Conservation (phyloP, 1,140 invertebrate genomes). For the Drosophila ogumai region DNA sequence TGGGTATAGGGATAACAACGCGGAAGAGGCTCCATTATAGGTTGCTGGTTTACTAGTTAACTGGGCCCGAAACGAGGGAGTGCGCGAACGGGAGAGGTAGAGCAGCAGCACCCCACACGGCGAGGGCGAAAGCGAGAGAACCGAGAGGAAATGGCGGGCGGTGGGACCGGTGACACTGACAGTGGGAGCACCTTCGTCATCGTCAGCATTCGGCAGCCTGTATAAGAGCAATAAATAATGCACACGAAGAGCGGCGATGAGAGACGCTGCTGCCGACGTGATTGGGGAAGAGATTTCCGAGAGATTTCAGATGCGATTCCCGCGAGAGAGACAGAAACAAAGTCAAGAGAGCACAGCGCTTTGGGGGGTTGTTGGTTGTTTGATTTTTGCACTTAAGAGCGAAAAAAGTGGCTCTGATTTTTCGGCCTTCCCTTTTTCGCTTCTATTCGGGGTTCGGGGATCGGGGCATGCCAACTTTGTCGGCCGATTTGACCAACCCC, state of each 20-base stretch:
- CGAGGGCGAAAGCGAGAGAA: conserved; percentile 9
- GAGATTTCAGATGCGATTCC: not conserved
- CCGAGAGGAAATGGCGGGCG: conserved; percentile 3
- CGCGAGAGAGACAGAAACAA: conserved; percentile 4
- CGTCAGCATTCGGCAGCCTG: conserved; percentile 51
- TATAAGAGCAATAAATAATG: conserved; percentile 66
- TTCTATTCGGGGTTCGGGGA: not conserved
- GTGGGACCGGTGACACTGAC: conserved; percentile 51
- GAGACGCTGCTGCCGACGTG: not conserved
- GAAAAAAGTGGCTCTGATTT: conserved; percentile 73
- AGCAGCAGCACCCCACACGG: not conserved
- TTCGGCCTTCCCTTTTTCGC: conserved; percentile 14
- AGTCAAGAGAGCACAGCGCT: conserved; percentile 15
- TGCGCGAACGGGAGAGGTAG: conserved; percentile 13
- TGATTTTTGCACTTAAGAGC: conserved; percentile 80
- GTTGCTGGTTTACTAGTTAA: conserved; percentile 70
- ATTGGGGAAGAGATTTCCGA: conserved; percentile 28
- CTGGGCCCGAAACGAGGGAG: conserved; percentile 47
- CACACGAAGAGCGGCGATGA: conserved; percentile 48
- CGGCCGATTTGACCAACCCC: conserved; percentile 30
- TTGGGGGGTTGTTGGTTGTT: conserved; percentile 49
- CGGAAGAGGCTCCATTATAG: conserved; percentile 70
- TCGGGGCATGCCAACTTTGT: conserved; percentile 37
- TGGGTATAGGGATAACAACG: conserved; percentile 52
- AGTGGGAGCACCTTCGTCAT: conserved; percentile 54